Evolutionary conservation across 2,113 vertebrate species (phyloP).

Genomic region (Ctenomys sociabilis): DNA sequence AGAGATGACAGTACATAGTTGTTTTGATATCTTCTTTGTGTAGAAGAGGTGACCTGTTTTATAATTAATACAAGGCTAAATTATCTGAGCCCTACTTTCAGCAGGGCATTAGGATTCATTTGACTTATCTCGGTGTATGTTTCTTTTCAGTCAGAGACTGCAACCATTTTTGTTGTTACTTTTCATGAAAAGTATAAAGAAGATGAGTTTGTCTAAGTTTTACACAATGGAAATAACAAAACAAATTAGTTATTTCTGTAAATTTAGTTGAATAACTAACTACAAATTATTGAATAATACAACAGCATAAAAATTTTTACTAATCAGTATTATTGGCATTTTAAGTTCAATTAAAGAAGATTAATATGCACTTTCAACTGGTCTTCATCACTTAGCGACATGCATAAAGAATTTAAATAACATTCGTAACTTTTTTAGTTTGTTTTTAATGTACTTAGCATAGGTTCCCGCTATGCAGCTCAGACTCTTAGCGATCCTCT

Average conservation of each 20-base stretch:
- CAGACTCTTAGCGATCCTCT: no score
- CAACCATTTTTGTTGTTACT: background rate
- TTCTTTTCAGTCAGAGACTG: background rate
- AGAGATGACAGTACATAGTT: background rate
- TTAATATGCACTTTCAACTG: slow-evolving; percentile 6
- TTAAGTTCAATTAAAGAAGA: slow-evolving; percentile 37
- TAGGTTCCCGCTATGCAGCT: no score
- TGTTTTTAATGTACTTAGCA: no score
- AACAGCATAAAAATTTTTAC: background rate
- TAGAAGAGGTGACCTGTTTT: background rate
- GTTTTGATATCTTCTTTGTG: background rate
- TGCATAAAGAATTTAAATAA: background rate
- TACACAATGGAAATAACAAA: background rate
- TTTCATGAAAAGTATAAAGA: slow-evolving; percentile 50
- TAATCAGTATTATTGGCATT: background rate
- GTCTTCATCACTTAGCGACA: background rate
- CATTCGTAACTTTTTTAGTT: no score
- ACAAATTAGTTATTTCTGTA: background rate
- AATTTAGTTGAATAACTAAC: background rate
- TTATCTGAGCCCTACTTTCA: background rate
- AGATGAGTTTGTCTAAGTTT: slow-evolving; percentile 22
- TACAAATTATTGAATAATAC: slow-evolving; percentile 20
- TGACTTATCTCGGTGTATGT: background rate
- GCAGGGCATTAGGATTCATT: background rate
- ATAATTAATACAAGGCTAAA: background rate